Evolutionary conservation across 2,888 invertebrate genomes (phyloP).

Genomic region (Eupithecia subfuscata): DNA sequence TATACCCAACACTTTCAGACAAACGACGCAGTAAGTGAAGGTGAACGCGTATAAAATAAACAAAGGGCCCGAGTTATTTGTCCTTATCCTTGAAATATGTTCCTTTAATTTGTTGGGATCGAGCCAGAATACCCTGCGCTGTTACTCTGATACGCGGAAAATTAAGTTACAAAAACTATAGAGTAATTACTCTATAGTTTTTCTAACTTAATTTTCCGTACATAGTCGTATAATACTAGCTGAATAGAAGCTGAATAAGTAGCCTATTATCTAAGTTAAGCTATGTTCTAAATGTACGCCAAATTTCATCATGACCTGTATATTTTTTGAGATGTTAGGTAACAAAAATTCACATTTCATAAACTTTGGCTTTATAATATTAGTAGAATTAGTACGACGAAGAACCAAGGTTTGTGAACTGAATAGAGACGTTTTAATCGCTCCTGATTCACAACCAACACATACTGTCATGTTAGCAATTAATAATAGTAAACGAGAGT

Average conservation of each 20-base stretch:
- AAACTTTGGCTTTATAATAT: no score
- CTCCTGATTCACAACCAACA: no score
- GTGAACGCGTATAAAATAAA: constrained; percentile 4
- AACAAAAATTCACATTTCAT: no score
- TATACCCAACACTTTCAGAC: not conserved
- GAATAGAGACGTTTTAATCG: not conserved
- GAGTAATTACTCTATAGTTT: not conserved
- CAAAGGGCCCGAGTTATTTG: constrained; percentile 30
- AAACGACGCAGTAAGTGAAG: constrained; percentile 12
- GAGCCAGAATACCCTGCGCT: constrained; percentile 52
- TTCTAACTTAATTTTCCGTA: not conserved
- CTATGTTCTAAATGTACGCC: no score
- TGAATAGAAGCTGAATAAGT: no score
- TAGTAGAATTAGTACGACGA: no score
- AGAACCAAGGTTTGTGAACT: not conserved
- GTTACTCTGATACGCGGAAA: not conserved
- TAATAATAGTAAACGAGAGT: no score
- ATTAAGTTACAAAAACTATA: constrained; percentile 3
- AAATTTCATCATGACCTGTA: no score
- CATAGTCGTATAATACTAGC: not conserved
- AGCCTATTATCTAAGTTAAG: no score
- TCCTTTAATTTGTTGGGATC: constrained; percentile 60
- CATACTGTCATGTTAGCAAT: no score
- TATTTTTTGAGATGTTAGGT: no score
- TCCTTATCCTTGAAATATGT: constrained; percentile 60